Evolutionary conservation across 1,140 invertebrate species (phyloP).

Genomic region (Bursaphelenchus mucronatus): DNA sequence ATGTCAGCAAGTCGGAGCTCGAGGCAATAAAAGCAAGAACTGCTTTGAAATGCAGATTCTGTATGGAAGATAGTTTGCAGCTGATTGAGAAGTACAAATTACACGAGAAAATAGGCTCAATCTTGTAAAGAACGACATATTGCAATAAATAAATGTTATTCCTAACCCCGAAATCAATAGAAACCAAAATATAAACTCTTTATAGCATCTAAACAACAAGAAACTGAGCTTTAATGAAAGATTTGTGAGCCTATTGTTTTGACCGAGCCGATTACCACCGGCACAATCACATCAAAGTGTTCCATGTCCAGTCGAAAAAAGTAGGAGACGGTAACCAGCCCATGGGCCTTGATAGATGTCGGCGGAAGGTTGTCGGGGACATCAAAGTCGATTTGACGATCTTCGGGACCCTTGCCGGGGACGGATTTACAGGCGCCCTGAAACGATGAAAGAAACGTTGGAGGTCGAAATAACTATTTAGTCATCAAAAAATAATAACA

Average conservation of each 20-base stretch:
- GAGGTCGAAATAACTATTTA: slow-evolving; percentile 4
- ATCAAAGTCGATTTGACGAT: slow-evolving; percentile 31
- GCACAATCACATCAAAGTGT: slow-evolving; percentile 50
- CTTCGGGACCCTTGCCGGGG: slow-evolving; percentile 36
- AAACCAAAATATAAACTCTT: no score
- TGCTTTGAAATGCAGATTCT: no score
- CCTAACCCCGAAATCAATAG: no score
- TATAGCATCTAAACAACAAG: no score
- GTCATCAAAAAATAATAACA: slow-evolving; percentile 2
- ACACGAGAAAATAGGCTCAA: no score
- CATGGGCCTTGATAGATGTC: slow-evolving; percentile 44
- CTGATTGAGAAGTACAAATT: no score
- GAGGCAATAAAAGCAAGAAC: no score
- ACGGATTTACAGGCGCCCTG: slow-evolving; percentile 46
- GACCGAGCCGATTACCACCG: slow-evolving; percentile 41
- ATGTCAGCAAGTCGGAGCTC: no score
- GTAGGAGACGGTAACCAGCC: slow-evolving; percentile 37
- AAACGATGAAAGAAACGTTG: slow-evolving; percentile 11
- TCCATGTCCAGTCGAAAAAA: slow-evolving; percentile 49
- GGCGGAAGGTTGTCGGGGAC: slow-evolving; percentile 41
- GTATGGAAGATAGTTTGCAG: no score
- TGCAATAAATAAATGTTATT: no score
- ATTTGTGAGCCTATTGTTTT: slow-evolving; percentile 25
- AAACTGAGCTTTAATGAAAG: slow-evolving; percentile 9
- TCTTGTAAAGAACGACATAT: no score